Base-by-base conservation (phyloP, 2,797 vertebrate species). In the Anguilla obscura region DNA sequence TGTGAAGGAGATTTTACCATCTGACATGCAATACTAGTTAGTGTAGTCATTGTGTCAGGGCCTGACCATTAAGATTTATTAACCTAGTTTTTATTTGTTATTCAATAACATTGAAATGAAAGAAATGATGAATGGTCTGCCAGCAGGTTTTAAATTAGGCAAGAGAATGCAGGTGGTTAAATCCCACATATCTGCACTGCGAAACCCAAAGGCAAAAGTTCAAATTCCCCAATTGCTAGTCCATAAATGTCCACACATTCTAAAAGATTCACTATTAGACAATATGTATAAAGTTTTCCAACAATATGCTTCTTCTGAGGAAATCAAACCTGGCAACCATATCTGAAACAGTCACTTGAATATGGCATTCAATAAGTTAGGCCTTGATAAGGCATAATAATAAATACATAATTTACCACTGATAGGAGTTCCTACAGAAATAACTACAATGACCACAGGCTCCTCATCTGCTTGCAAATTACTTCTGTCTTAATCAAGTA, bases 21-120 rank as follows among this genome's bases (percentile, higher is more conserved):
- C 82, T 84, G 12, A 12, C 24, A 27, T 21, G 93, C 93, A 93
- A 93, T 93, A 92, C 88, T 88, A 7, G 30, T 54, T 83, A 24
- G 48, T 60, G 86, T n/a, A 85, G 89, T 86, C 83, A 86, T 0
- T 89, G 21, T 48, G 86, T 87, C 89, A 69, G 84, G 84, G 91
- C 85, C 87, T 69, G 63, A 82, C 63, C n/a, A 80, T 52, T 33
- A 88, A 88, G 91, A 92, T 90, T 92, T 88, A 91, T 90, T 84
- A 79, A 60, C 69, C 50, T 45, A 88, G 74, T 90, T 79, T 24
- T 36, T 6, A 12, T 58, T 82, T 80, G 52, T 82, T 82, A 60
- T 87, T 83, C 9, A 27, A 33, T 83, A 63, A 63, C 54, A 63
- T 10, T 82, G 36, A 30, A 74, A 74, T 14, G 54, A 40, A n/a